Conservation (phyloP, 2,888 invertebrate species). For the Laspeyria flexula region DNA sequence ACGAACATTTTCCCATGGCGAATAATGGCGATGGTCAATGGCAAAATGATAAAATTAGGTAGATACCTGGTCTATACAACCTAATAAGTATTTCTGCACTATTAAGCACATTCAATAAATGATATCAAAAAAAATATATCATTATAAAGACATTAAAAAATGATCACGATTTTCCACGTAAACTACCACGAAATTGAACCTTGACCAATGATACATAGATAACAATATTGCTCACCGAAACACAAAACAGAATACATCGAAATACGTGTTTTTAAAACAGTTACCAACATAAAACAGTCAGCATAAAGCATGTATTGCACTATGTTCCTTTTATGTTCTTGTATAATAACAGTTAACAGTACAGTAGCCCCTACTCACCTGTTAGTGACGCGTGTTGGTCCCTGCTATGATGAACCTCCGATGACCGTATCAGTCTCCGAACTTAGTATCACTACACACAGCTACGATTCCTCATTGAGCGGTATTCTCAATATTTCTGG, state of each 20-base stretch:
- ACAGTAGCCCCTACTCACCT: constrained; percentile 54
- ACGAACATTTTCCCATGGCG: too few species aligned
- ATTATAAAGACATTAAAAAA: constrained; percentile 38
- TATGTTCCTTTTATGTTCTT: constrained; percentile 5
- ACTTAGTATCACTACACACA: constrained; percentile 51
- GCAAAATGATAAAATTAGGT: too few species aligned
- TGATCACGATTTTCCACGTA: constrained; percentile 1
- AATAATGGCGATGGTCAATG: too few species aligned
- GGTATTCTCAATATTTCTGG: constrained; percentile 56
- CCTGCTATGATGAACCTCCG: constrained; percentile 39
- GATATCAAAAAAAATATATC: background rate
- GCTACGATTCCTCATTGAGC: constrained; percentile 52
- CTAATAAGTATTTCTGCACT: background rate
- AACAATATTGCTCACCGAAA: background rate
- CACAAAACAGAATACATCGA: background rate
- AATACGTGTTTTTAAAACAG: too few species aligned
- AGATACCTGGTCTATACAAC: constrained; percentile 5
- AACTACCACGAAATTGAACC: background rate
- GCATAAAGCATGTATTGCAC: constrained; percentile 18
- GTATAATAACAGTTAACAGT: background rate
- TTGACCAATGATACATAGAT: background rate
- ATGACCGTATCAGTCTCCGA: constrained; percentile 49
- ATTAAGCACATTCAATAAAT: constrained; percentile 2
- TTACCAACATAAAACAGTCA: too few species aligned
- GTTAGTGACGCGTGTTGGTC: constrained; percentile 55